Conservation (phyloP, 2,797 vertebrate genomes). For the Protonibea diacanthus region DNA sequence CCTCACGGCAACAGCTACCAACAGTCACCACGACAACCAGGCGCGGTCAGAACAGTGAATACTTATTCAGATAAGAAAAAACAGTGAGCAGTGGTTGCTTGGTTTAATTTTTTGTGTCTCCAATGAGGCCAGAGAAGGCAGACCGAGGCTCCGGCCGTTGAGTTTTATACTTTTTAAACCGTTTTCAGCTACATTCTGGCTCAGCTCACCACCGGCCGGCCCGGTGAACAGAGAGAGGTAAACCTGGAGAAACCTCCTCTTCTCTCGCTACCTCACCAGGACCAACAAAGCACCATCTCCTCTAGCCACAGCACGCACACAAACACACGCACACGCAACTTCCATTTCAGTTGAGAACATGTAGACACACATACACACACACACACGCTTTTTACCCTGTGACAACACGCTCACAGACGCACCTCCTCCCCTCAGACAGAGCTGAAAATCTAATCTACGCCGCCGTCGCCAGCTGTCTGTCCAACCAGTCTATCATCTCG, state of each 20-base stretch:
- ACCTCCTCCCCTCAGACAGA: conserved; percentile 30
- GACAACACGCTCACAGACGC: conserved; percentile 56
- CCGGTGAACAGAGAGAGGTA: conserved; percentile 48
- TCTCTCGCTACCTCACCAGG: conserved; percentile 44
- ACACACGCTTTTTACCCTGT: conserved; percentile 49
- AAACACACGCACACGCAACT: conserved; percentile 15
- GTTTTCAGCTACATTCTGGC: conserved; percentile 69
- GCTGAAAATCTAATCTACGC: conserved; percentile 40
- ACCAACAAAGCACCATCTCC: conserved; percentile 66
- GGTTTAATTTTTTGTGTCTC: neutral
- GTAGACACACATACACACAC: neutral
- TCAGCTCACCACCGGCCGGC: conserved; percentile 25
- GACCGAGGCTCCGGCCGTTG: conserved; percentile 1
- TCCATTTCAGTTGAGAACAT: conserved; percentile 28
- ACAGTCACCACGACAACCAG: conserved; percentile 26
- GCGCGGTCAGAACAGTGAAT: conserved; percentile 39
- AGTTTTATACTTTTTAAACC: conserved; percentile 39
- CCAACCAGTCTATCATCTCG: neutral
- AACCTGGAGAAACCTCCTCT: conserved; percentile 41
- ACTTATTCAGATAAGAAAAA: conserved; percentile 32
- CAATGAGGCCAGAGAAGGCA: conserved; percentile 1
- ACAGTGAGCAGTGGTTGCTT: conserved; percentile 33
- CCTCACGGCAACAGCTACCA: conserved; percentile 15
- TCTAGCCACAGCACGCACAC: conserved; percentile 18
- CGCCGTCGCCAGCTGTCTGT: neutral